These are phyloP conservation scores for Nemotelus pantherinus DNA, from an alignment of 2,888 invertebrate species.

Conservation along the genomic window DNA sequence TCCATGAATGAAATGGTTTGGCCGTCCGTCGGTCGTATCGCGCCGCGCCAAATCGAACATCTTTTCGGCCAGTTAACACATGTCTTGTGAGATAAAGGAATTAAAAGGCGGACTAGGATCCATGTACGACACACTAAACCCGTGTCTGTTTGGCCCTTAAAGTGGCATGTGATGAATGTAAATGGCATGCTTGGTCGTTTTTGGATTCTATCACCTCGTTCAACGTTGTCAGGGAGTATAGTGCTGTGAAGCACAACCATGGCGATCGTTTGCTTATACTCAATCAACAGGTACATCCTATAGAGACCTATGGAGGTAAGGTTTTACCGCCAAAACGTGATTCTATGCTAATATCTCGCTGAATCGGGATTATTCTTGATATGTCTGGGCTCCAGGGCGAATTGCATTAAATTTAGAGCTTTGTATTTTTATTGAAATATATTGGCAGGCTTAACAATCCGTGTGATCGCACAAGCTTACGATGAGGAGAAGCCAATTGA, in stretches of 20 bases:
- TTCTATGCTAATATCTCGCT: slow-evolving; percentile 41
- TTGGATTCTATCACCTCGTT: slow-evolving; percentile 22
- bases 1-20: slow-evolving; percentile 34
- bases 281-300: slow-evolving; percentile 26
- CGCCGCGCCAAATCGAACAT: slow-evolving; percentile 18
- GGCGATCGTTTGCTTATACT: not conserved
- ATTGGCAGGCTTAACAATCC: too few relatives aligned
- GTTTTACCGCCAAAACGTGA: slow-evolving; percentile 41
- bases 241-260: slow-evolving; percentile 10
- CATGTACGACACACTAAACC: slow-evolving; percentile 42
- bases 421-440: too few relatives aligned
- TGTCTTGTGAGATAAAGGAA: slow-evolving; percentile 49
- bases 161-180: slow-evolving; percentile 43
- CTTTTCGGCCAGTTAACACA: slow-evolving; percentile 45
- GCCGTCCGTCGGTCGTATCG: not conserved
- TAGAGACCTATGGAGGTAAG: slow-evolving; percentile 18
- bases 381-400: slow-evolving; percentile 27
- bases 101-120: slow-evolving; percentile 28
- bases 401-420: slow-evolving; percentile 4
- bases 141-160: slow-evolving; percentile 41
- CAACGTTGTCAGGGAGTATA: not conserved
- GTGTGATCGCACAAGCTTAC: too few relatives aligned
- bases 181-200: slow-evolving; percentile 20
- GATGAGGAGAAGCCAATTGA: too few relatives aligned
- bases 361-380: slow-evolving; percentile 34